Evolutionary conservation across 1,140 invertebrate genomes (phyloP), one percentile per base, ranked within the genome.

Genomic region (Drosophila repletoides): DNA sequence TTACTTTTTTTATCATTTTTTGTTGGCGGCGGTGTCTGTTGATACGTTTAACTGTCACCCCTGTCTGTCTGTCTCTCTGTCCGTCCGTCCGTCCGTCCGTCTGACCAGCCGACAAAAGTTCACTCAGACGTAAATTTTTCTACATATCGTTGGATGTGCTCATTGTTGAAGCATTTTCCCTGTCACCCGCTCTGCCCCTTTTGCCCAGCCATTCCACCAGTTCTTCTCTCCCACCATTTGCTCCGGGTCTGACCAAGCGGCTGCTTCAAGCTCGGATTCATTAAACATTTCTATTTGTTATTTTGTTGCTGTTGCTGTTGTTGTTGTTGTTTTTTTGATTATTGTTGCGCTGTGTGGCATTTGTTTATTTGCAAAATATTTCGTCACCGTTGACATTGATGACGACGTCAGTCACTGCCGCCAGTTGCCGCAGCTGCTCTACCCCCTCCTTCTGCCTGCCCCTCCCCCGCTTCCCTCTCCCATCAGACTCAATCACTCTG

Each of bases 271-370:
- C 53, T 46, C 64, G 77, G n/a, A 73, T 77, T 84, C 80, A 84
- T 84, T 84, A 86, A 84, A 79, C 80, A 72, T 84, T 86, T 84
- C 74, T 72, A 83, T 77, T 74, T 77, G 73, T 66, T n/a, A n/a
- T n/a, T n/a, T n/a, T 77, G 61, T 65, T 59, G 49, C 5, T 43
- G 43, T 15, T 45, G 31, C 46, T 46, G 74, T 24, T 41, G 38
- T 28, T 26, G 22, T 45, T 58, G 55, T 68, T 72, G 34, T 21
- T 52, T 9, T 28, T 58, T 7, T 7, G 17, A 21, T 34, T 31
- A 28, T 21, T 51, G 17, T 29, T 58, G 45, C 36, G n/a, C n/a
- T n/a, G n/a, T 52, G 55, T 52, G 45, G 48, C 48, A 36, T 69
- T 71, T 71, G 49, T 75, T 79, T 68, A 75, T 84, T 84, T 61